Percentiles rank a stretch among this genome's conserved stretches.
phyloP scores from a whole-genome alignment of 1,140 invertebrate species.

The Mycetomoellerius zeteki region DNA sequence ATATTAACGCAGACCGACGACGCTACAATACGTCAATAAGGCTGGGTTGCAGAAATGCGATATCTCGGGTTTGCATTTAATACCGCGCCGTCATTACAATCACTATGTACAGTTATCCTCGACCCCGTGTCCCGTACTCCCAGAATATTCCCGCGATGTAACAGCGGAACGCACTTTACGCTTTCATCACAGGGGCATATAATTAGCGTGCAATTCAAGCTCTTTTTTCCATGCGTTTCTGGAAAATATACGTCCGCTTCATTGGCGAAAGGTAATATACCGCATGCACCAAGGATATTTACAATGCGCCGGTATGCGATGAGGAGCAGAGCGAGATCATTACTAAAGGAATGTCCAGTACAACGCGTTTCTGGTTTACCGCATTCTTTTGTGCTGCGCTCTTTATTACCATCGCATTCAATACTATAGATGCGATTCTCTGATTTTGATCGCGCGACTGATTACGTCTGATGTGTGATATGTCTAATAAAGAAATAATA shows the following conservation, averaged over 20 bases:
- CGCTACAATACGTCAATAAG: conserved; percentile 38
- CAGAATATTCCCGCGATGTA: conserved; percentile 11
- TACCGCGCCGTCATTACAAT: conserved; percentile 48
- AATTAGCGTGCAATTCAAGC: conserved; percentile 27
- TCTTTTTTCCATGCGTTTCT: conserved; percentile 4
- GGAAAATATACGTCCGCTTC: neutral
- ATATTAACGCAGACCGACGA: neutral
- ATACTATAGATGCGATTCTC: neutral
- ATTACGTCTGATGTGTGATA: neutral
- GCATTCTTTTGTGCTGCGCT: neutral
- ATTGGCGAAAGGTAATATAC: neutral
- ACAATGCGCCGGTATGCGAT: neutral
- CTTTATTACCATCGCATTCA: neutral
- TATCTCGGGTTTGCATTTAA: conserved; percentile 46
- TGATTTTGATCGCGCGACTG: neutral
- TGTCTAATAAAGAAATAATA: neutral
- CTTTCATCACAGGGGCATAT: conserved; percentile 17
- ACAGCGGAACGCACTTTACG: conserved; percentile 43
- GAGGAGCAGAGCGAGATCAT: neutral
- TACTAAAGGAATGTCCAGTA: neutral
- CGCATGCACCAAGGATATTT: conserved; percentile 19
- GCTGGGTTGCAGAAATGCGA: conserved; percentile 40
- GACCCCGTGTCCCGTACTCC: conserved; percentile 46
- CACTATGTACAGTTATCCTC: conserved; percentile 50
- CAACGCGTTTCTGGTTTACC: conserved; percentile 5